phyloP scores from a whole-genome alignment of 2,797 vertebrate genomes.

The Picus viridis region DNA sequence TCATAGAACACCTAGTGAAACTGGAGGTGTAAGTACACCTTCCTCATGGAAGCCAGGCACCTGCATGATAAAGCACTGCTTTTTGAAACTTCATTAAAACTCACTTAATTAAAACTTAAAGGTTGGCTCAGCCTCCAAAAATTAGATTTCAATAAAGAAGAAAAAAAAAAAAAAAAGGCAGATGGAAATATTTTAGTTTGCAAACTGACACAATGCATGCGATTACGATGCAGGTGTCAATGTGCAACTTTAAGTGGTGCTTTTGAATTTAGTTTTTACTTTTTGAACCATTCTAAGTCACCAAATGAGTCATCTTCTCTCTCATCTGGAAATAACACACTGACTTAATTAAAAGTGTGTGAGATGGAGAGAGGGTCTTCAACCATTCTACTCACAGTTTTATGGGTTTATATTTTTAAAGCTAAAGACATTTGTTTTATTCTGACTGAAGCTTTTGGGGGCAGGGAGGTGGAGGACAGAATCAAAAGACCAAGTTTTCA shows the following conservation, averaged over 20 bases:
- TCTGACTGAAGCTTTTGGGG: not conserved
- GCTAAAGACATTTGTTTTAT: not conserved
- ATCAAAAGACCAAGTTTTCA: not conserved
- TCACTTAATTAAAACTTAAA: not conserved
- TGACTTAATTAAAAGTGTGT: not conserved
- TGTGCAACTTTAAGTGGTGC: not conserved
- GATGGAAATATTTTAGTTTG: not conserved
- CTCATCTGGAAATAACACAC: slow-evolving; percentile 1
- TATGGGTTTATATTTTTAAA: not conserved
- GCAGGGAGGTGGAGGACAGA: not conserved
- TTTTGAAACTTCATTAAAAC: not conserved
- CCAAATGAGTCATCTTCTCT: not conserved
- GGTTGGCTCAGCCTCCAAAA: not conserved
- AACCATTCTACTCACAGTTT: not conserved
- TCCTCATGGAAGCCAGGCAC: not conserved
- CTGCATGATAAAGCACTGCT: not conserved
- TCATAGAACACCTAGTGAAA: no score
- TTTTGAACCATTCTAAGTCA: not conserved
- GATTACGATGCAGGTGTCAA: not conserved
- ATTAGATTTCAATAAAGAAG: not conserved
- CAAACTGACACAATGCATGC: not conserved
- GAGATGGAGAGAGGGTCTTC: not conserved
- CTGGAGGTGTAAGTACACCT: not conserved
- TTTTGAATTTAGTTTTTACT: not conserved
- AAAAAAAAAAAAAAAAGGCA: not conserved